Conservation (phyloP, 2,888 invertebrate genomes). For the Caenorhabditis panamensis region DNA sequence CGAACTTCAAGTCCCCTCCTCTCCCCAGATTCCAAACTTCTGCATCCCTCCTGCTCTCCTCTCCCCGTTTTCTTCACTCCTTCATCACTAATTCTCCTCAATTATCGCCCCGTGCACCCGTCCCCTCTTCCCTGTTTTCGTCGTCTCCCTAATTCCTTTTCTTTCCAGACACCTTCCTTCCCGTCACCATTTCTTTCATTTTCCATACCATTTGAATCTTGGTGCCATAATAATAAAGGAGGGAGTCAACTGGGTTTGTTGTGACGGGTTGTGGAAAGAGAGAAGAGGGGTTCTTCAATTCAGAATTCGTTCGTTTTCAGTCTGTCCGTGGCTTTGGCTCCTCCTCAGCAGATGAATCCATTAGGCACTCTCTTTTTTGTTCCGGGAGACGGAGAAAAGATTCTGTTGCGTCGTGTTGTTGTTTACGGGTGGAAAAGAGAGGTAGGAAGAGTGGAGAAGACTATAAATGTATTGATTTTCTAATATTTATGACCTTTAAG, state of each 20-base stretch:
- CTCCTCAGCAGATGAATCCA: background rate
- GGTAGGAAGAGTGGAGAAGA: too few relatives aligned
- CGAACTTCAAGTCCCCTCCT: background rate
- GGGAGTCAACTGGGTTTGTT: background rate
- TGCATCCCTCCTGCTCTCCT: background rate
- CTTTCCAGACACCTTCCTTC: background rate
- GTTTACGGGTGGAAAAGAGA: too few relatives aligned
- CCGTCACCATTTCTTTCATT: background rate
- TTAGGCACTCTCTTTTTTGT: background rate
- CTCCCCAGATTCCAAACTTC: background rate
- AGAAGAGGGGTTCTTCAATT: background rate
- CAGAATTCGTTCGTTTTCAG: too few relatives aligned
- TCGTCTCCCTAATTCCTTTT: constrained; percentile 39
- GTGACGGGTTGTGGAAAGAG: too few relatives aligned
- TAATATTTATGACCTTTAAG: too few relatives aligned
- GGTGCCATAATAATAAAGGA: background rate
- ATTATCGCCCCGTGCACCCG: constrained; percentile 26
- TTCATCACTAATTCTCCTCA: constrained; percentile 50
- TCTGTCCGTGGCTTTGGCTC: too few relatives aligned
- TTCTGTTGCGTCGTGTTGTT: too few relatives aligned
- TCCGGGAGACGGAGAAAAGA: background rate
- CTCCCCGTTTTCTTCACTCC: background rate
- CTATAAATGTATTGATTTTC: too few relatives aligned
- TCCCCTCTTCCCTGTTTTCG: constrained; percentile 15
- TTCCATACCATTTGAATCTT: background rate